phyloP scores from a whole-genome alignment of 1,140 invertebrate species.

The Odontomachus brunneus region DNA sequence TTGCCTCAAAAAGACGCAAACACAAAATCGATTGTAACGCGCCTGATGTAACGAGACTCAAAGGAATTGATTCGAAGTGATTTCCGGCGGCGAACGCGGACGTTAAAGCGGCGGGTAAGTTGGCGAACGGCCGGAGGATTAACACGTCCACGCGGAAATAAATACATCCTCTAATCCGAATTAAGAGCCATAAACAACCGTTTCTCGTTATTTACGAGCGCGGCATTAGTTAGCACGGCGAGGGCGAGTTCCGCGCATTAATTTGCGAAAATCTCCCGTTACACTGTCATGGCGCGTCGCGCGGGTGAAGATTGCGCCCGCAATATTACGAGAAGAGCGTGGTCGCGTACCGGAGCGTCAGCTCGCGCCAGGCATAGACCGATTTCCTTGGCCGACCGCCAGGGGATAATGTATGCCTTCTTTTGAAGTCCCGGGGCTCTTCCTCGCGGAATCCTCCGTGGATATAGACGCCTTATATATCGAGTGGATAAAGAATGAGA shows the following conservation, averaged over 20 bases:
- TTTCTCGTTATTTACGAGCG: constrained; percentile 34
- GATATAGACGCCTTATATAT: constrained; percentile 19
- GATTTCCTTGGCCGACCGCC: constrained; percentile 76
- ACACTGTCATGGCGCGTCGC: neutral
- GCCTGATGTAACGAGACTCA: too few relatives aligned
- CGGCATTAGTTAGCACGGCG: neutral
- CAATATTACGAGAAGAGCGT: constrained; percentile 43
- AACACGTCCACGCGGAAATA: constrained; percentile 32
- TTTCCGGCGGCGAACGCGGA: too few relatives aligned
- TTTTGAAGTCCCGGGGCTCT: constrained; percentile 69
- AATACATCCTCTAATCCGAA: constrained; percentile 36
- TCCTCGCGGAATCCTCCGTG: constrained; percentile 8
- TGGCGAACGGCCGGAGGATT: neutral
- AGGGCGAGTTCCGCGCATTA: constrained; percentile 17
- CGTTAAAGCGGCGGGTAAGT: too few relatives aligned
- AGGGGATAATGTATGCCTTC: constrained; percentile 76
- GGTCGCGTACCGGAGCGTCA: constrained; percentile 53
- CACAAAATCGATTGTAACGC: too few relatives aligned
- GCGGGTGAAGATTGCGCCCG: constrained; percentile 29
- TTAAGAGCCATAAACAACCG: constrained; percentile 26
- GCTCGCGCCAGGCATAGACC: constrained; percentile 54
- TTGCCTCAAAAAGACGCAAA: too few relatives aligned
- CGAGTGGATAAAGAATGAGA: constrained; percentile 19
- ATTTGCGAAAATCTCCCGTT: constrained; percentile 29
- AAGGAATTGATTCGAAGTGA: too few relatives aligned